Evolutionary conservation across 37 sponge, comb jelly and placozoan species (phyloP).

Genomic region (Chondrilla cf. caribensis): DNA sequence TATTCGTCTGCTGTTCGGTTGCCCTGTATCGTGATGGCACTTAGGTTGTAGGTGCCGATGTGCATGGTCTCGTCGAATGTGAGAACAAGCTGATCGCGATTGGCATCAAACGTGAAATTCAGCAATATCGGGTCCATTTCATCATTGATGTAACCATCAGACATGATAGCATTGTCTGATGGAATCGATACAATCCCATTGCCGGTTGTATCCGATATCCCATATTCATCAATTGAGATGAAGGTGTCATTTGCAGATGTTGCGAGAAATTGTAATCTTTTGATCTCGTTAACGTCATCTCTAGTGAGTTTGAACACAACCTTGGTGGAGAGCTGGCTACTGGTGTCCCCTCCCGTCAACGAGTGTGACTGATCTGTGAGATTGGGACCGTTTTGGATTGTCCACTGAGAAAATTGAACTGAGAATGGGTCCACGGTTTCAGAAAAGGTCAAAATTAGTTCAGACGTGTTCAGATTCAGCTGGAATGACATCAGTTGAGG

Average conservation of each 20-base stretch:
- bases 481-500: constrained; percentile 47
- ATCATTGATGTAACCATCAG: constrained; percentile 47
- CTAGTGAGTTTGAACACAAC: constrained; percentile 48
- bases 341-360: constrained; percentile 25
- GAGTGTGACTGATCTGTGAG: constrained; percentile 28
- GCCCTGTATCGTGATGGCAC: constrained; percentile 55
- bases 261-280: constrained; percentile 48
- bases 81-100: constrained; percentile 51
- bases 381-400: constrained; percentile 18
- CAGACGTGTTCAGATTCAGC: constrained; percentile 66
- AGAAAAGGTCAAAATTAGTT: constrained; percentile 67
- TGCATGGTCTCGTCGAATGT: constrained; percentile 81
- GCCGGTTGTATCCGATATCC: constrained; percentile 54
- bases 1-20: not conserved
- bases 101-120: constrained; percentile 58
- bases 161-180: constrained; percentile 27
- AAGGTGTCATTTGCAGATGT: constrained; percentile 66
- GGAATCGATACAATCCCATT: constrained; percentile 37
- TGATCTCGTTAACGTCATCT: constrained; percentile 65
- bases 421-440: constrained; percentile 75
- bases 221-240: constrained; percentile 26
- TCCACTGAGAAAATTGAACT: constrained; percentile 36
- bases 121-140: constrained; percentile 49
- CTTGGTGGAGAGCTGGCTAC: constrained; percentile 33
- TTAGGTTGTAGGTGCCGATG: constrained; percentile 36